Evolutionary conservation across 2,888 invertebrate genomes (phyloP), one percentile per base, ranked within the genome.

Genomic region (Dioctria rufipes): DNA sequence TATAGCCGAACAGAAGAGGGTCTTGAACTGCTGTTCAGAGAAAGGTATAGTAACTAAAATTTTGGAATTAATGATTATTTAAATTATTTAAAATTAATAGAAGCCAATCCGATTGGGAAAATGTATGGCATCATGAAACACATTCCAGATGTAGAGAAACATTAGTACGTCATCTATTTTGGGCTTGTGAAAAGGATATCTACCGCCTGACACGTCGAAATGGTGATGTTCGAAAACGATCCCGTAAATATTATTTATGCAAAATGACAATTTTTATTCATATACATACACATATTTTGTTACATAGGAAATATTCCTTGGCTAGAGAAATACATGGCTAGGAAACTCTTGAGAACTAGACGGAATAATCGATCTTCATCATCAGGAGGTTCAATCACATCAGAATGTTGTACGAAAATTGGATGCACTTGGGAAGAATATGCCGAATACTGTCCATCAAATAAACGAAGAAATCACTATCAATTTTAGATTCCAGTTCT

Each of bases 401-500:
- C 90, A 63, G 92, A 92, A 86, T 92, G 92, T 84, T 92, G 92
- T 86, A 91, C 91, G 83, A 90, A 89, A 61, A 86, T 89, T 3
- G 91, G 91, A 43, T 92, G 92, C 84, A 92, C 92, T 77, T 92
- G 92, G 92, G 92, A 92, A 85, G 92, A 92, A 85, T 92, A 92
- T 84, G 92, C 92, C 5, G 92, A 92, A 86, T 92, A 92, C 86
- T 92, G 92, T 85, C 92, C 92, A 3, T 90, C 91, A 43, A 92
- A 92, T 85, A 91, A 91, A 85, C 87, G 91, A 2, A 85, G 86
- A 78, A 87, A 88, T 84, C 88, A 88, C 83, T 87, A 86, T 81
- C 85, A n/a, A 25, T 25, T 25, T 1, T 25, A 25, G 25, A 2
- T 25, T 25, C 2, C 25, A 25, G 25, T 25, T 25, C 25, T 25